Conservation (phyloP, 1,140 invertebrate genomes). For the Aphelenchoides avenae region DNA sequence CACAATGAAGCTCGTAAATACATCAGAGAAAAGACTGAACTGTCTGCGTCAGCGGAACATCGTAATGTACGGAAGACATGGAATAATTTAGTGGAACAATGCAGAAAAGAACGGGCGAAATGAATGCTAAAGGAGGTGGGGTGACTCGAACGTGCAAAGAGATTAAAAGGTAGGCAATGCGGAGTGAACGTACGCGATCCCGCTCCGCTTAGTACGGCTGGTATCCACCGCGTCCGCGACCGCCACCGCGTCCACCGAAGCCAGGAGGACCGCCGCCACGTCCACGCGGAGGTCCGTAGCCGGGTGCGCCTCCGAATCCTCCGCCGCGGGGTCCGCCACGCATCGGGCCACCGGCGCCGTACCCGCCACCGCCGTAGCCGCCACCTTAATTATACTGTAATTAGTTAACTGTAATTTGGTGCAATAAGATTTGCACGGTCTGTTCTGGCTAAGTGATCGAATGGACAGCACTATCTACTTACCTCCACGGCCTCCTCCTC, state of each 20-base stretch:
- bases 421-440: not conserved
- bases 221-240: slow-evolving; percentile 22
- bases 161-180: no score
- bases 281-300: slow-evolving; percentile 14
- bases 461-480: no score
- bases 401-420: not conserved
- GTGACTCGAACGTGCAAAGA: no score
- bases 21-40: no score
- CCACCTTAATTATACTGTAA: slow-evolving; percentile 3
- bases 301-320: not conserved
- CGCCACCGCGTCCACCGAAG: slow-evolving; percentile 12
- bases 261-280: slow-evolving; percentile 2
- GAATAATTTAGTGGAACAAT: no score
- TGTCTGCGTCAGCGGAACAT: no score
- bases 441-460: slow-evolving; percentile 8
- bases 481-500: not conserved
- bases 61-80: no score
- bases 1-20: no score
- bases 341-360: not conserved
- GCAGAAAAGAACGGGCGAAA: no score
- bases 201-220: no score
- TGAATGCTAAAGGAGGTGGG: no score
- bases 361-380: not conserved
- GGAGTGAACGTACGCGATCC: no score
- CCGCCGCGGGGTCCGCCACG: slow-evolving; percentile 4